These are phyloP conservation scores for Helogale parvula DNA, from an alignment of 2,113 vertebrate genomes.

Conservation along the genomic window DNA sequence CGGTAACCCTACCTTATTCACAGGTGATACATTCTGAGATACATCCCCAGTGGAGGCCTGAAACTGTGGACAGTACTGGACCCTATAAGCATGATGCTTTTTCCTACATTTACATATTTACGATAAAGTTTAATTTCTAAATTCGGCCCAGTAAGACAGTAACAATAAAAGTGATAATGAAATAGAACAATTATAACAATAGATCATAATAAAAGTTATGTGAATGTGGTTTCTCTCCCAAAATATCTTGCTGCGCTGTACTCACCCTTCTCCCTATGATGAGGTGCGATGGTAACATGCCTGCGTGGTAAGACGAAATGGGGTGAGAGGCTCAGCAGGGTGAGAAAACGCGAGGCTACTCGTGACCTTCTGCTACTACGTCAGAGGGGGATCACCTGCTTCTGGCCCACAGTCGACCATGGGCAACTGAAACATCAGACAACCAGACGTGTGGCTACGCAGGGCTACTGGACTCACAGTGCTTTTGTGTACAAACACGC, in stretches of 20 bases:
- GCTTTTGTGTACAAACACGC: neutral
- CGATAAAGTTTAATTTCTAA: neutral
- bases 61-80: neutral
- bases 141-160: neutral
- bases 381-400: neutral
- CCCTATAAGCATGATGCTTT: neutral
- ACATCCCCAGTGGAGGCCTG: neutral
- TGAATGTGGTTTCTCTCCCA: neutral
- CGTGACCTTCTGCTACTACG: neutral
- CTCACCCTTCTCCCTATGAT: neutral
- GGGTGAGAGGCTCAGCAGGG: neutral
- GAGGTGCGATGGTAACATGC: neutral
- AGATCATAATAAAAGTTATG: neutral
- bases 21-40: neutral
- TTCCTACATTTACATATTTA: neutral
- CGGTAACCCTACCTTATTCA: neutral
- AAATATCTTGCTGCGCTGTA: neutral
- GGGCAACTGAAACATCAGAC: neutral
- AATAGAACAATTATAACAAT: neutral
- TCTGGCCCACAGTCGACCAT: neutral
- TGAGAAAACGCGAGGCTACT: neutral
- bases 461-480: neutral
- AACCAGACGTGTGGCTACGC: neutral
- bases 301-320: neutral
- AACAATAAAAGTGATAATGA: neutral